Evolutionary conservation across 2,888 invertebrate species (phyloP), one percentile per base, ranked within the genome.

Genomic region (Charanyca ferruginea): DNA sequence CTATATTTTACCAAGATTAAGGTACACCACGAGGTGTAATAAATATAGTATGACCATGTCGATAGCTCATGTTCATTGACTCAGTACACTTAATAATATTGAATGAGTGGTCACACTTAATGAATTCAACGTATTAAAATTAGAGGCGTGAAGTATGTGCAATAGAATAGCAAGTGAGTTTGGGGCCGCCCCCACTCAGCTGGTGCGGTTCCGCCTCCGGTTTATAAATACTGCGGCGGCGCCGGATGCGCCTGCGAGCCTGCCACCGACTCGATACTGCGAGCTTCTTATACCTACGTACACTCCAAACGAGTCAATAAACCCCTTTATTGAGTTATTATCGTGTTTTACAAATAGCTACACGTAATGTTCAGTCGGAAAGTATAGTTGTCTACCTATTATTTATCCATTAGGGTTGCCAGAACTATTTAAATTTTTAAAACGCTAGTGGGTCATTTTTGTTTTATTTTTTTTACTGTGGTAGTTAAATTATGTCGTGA

Each of bases 171-270:
- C 53, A 64, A 73, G 73, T 74, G 67, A 66, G 85, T 81, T 83
- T 83, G 80, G 80, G 84, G 84, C 86, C 87, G 89, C 87, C 85
- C 88, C 87, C 89, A 86, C 89, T 85, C 87, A 84, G 86, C 87
- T 85, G 87, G 84, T 86, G 85, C 83, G 73, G 86, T 85, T 86
- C 88, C 93, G 93, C 92, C 93, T 91, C 91, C 92, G 91, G 90
- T 93, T 91, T 94, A 94, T 93, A 92, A 93, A 94, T 94, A 94
- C 90, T 79, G 87, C 85, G 86, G 86, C 89, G 91, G 92, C 92
- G 93, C 93, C 93, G 94, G 94, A 94, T 93, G 91, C 91, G 85
- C 83, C 85, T 79, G 81, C 81, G 84, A 83, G 82, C 82, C 82
- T 83, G 85, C 86, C 85, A 73, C 76, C 83, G 81, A 80, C 77